phyloP scores from a whole-genome alignment of 2,113 vertebrate genomes.

The Xyrauchen texanus region DNA sequence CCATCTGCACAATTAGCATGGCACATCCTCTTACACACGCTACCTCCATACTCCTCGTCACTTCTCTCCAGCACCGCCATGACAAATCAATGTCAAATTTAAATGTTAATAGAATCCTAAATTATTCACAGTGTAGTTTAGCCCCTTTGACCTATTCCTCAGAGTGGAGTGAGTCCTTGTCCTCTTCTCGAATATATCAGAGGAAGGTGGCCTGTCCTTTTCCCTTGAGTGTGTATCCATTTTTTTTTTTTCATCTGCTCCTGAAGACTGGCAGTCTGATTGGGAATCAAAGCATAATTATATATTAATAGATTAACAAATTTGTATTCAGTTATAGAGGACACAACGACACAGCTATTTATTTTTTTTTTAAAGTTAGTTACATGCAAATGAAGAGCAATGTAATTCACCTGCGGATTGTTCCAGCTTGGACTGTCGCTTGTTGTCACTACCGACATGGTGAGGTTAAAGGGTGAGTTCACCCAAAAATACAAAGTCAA shows the following conservation, averaged over 20 bases:
- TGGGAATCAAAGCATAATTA: slow-evolving; percentile 29
- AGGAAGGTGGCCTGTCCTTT: slow-evolving; percentile 47
- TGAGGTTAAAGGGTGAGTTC: background rate
- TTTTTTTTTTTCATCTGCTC: slow-evolving; percentile 21
- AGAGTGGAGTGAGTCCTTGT: slow-evolving; percentile 58
- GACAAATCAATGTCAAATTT: slow-evolving; percentile 79
- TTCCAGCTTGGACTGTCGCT: background rate
- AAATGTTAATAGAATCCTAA: slow-evolving; percentile 79
- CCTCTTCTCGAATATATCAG: slow-evolving; percentile 65
- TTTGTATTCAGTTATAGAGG: slow-evolving; percentile 37
- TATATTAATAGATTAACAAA: slow-evolving; percentile 44
- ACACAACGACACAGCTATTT: background rate
- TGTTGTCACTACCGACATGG: background rate
- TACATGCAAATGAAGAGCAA: background rate
- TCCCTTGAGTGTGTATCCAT: slow-evolving; percentile 45
- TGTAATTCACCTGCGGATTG: background rate
- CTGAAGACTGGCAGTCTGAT: slow-evolving; percentile 17
- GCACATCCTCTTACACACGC: slow-evolving; percentile 39
- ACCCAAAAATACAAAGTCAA: no score
- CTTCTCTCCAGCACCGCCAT: slow-evolving; percentile 59
- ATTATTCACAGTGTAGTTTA: slow-evolving; percentile 75
- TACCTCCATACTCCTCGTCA: slow-evolving; percentile 53
- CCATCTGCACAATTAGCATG: slow-evolving; percentile 54
- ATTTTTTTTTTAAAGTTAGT: background rate
- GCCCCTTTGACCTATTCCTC: slow-evolving; percentile 69